Percentiles rank a stretch among this genome's conserved stretches.
Conservation (phyloP, 2,113 vertebrate species). For the Cephalophus harveyi region DNA sequence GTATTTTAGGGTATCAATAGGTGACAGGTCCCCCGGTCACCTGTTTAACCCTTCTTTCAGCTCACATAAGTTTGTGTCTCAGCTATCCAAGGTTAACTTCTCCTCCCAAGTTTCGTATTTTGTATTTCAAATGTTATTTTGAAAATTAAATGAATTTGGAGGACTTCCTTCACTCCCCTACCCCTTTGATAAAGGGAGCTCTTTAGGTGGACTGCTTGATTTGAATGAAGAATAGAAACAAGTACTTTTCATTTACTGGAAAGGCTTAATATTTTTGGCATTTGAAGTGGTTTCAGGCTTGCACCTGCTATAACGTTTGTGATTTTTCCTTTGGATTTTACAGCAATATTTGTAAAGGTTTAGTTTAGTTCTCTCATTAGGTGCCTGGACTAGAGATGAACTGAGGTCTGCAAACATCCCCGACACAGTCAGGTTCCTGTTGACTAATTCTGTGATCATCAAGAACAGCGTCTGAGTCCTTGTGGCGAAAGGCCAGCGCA, state of each 20-base stretch:
- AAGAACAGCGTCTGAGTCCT: not conserved
- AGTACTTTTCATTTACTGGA: not conserved
- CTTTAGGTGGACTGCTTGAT: not conserved
- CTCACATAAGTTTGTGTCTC: not conserved
- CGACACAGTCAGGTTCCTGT: not conserved
- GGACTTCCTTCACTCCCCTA: not conserved
- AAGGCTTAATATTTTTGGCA: not conserved
- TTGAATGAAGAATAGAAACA: not conserved
- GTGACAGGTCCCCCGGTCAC: not conserved
- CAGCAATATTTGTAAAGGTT: not conserved
- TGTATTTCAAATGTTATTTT: slow-evolving; percentile 3
- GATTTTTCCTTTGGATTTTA: slow-evolving; percentile 30
- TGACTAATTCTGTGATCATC: slow-evolving; percentile 34
- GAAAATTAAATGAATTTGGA: not conserved
- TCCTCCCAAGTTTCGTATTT: not conserved
- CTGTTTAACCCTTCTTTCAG: not conserved
- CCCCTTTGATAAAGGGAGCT: not conserved
- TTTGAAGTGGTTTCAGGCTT: not conserved
- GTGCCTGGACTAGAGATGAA: slow-evolving; percentile 22
- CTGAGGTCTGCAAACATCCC: not conserved
- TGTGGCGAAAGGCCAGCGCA: not conserved
- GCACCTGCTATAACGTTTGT: not conserved
- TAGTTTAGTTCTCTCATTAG: not conserved
- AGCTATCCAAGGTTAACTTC: not conserved
- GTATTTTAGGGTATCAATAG: not conserved